Evolutionary conservation across 2,113 vertebrate genomes (phyloP).

Genomic region (Carassius carassius): DNA sequence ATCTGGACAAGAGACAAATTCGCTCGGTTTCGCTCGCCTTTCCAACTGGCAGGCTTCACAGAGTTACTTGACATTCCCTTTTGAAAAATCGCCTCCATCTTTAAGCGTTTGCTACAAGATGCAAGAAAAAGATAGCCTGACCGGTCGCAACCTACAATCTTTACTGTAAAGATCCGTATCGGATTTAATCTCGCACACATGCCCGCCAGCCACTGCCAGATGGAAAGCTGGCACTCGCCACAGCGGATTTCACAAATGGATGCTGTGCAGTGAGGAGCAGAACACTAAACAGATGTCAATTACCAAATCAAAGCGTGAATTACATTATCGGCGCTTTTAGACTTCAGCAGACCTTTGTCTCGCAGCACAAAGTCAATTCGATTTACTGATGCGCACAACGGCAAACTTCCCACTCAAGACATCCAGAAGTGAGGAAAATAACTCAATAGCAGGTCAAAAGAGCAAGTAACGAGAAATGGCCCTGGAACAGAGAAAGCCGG

Average conservation of each 20-base stretch:
- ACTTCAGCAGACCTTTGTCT: constrained; percentile 23
- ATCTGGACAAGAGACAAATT: constrained; percentile 24
- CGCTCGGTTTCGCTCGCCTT: neutral
- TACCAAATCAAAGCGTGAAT: constrained; percentile 50
- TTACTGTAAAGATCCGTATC: constrained; percentile 25
- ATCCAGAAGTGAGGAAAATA: neutral
- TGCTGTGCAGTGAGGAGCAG: neutral
- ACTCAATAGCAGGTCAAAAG: constrained; percentile 33
- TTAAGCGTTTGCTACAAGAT: neutral
- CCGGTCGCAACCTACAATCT: constrained; percentile 22
- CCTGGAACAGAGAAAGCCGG: neutral
- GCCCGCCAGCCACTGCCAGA: constrained; percentile 9
- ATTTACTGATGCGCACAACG: constrained; percentile 33
- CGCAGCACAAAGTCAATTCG: constrained; percentile 24
- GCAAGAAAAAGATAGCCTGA: neutral
- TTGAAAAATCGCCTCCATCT: constrained; percentile 4
- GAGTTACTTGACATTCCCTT: neutral
- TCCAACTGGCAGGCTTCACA: constrained; percentile 13
- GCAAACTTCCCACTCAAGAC: constrained; percentile 25
- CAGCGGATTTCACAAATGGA: constrained; percentile 17
- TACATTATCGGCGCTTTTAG: constrained; percentile 20
- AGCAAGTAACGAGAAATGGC: constrained; percentile 40
- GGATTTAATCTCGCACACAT: constrained; percentile 26
- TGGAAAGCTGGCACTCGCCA: constrained; percentile 1
- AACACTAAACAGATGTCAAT: constrained; percentile 41